Percentiles rank a stretch among this genome's conserved stretches.
phyloP scores from a whole-genome alignment of 2,113 vertebrate species.

The Heloderma charlesbogerti region DNA sequence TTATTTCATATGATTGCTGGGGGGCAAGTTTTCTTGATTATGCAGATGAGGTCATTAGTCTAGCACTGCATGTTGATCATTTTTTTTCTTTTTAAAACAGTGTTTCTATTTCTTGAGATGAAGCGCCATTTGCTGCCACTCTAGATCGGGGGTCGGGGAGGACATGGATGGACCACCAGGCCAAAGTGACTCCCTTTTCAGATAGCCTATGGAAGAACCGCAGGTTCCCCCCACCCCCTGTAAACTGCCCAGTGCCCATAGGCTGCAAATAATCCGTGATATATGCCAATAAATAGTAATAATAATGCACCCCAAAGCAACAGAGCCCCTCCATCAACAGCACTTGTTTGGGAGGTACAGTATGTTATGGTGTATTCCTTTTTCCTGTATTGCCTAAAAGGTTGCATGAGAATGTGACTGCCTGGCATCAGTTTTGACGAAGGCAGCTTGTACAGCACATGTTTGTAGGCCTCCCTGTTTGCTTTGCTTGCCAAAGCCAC shows the following conservation, averaged over 20 bases:
- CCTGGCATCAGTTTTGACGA: conserved; percentile 38
- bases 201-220: conserved; percentile 59
- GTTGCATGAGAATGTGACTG: conserved; percentile 47
- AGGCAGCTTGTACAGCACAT: conserved; percentile 50
- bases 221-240: conserved; percentile 40
- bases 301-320: background rate
- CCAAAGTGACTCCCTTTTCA: conserved; percentile 56
- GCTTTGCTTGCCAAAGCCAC: conserved; percentile 55
- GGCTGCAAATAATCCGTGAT: conserved; percentile 53
- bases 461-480: conserved; percentile 54
- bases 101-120: conserved; percentile 62
- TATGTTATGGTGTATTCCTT: background rate
- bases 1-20: conserved; percentile 48
- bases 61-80: conserved; percentile 63
- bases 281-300: conserved; percentile 28
- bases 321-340: conserved; percentile 11
- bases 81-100: background rate
- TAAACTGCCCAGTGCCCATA: conserved; percentile 69
- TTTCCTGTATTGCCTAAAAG: conserved; percentile 23
- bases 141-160: conserved; percentile 14
- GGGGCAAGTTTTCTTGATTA: conserved; percentile 45
- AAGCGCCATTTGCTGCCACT: conserved; percentile 55
- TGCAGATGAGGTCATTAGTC: conserved; percentile 52
- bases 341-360: conserved; percentile 46
- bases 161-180: background rate